These are phyloP conservation scores for Linnaemya vulpina DNA, from an alignment of 2,888 invertebrate genomes.

Conservation along the genomic window DNA sequence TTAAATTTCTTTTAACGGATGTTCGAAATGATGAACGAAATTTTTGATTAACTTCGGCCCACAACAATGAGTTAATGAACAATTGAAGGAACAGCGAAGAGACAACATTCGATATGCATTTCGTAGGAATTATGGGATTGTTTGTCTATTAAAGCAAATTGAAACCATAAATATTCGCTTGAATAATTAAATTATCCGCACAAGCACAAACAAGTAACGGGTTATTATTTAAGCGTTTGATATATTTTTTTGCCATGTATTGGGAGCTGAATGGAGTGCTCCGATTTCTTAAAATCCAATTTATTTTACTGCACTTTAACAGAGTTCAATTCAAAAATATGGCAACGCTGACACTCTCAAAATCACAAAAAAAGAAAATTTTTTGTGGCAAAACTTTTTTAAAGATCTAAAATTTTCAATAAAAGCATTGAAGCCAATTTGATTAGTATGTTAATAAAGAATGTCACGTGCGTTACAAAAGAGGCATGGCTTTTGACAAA, in stretches of 20 bases:
- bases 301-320: too few relatives aligned
- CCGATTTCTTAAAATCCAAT: too few relatives aligned
- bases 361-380: too few relatives aligned
- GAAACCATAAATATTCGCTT: not conserved
- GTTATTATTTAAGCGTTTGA: not conserved
- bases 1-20: slow-evolving; percentile 40
- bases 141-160: not conserved
- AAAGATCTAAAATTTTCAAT: too few relatives aligned
- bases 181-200: slow-evolving; percentile 1
- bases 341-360: too few relatives aligned
- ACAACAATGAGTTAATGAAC: slow-evolving; percentile 33
- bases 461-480: too few relatives aligned
- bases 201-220: not conserved
- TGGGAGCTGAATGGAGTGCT: too few relatives aligned
- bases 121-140: not conserved
- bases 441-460: too few relatives aligned
- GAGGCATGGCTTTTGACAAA: too few relatives aligned
- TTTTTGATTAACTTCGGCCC: slow-evolving; percentile 57
- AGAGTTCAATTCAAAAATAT: too few relatives aligned
- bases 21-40: slow-evolving; percentile 56
- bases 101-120: not conserved
- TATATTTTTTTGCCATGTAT: not conserved
- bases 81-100: not conserved
- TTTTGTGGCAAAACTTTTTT: too few relatives aligned
- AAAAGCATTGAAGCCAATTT: too few relatives aligned